Percentiles rank a stretch among this genome's conserved stretches.
These are phyloP conservation scores for Cephus runcator DNA, from an alignment of 2,888 invertebrate species.

Conservation along the genomic window DNA sequence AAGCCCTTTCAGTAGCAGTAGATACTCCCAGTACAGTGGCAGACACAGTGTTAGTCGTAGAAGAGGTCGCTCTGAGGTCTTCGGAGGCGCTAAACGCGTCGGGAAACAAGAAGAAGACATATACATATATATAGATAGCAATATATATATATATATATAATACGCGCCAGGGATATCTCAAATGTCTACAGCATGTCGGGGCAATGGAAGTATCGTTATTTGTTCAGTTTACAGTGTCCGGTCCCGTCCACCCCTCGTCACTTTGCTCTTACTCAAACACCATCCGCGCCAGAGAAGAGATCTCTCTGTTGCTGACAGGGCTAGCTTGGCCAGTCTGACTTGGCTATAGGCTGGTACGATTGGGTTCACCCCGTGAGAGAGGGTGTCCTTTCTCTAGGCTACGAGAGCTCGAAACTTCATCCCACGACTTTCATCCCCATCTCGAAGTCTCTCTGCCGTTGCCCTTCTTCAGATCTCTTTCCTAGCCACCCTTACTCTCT, in stretches of 20 bases:
- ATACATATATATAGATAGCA: background rate
- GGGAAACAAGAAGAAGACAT: background rate
- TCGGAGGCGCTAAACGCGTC: background rate
- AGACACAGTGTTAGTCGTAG: background rate
- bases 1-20: background rate
- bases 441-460: conserved; percentile 12
- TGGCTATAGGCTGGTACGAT: conserved; percentile 1
- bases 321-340: conserved; percentile 20
- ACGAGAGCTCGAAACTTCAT: conserved; percentile 9
- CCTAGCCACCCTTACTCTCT: conserved; percentile 12
- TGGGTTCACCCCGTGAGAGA: conserved; percentile 6
- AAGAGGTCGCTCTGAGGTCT: background rate
- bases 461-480: conserved; percentile 14
- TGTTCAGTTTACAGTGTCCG: conserved; percentile 29
- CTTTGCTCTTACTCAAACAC: conserved; percentile 38
- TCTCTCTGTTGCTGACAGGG: conserved; percentile 53
- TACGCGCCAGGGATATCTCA: conserved; percentile 13
- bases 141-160: background rate
- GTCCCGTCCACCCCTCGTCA: conserved; percentile 41
- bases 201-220: conserved; percentile 40
- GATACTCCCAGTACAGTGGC: background rate
- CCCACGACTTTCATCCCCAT: conserved; percentile 9
- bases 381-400: conserved; percentile 13
- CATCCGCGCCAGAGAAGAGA: conserved; percentile 37
- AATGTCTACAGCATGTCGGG: conserved; percentile 22